These are phyloP conservation scores for Epizoanthus scotinus DNA, from an alignment of 92 coral and sea anemone genomes.

Conservation along the genomic window DNA sequence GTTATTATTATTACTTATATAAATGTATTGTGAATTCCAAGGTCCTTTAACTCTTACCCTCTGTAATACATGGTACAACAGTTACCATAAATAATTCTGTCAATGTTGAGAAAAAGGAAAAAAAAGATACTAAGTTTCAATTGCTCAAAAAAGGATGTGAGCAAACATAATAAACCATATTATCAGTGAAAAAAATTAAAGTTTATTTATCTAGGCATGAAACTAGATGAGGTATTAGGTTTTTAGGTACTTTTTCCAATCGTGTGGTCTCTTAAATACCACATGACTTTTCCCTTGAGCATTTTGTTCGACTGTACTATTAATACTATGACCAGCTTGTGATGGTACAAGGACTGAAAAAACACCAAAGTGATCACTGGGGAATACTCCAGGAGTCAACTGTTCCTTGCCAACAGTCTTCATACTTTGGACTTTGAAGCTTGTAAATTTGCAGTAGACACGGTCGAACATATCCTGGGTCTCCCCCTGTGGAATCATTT, in stretches of 20 bases:
- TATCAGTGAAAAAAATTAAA: too few species aligned
- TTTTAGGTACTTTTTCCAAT: conserved; percentile 53
- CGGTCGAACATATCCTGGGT: conserved; percentile 66
- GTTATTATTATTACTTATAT: too few species aligned
- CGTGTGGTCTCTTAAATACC: conserved; percentile 56
- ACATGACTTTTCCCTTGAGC: background rate
- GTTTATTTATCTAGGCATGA: too few species aligned
- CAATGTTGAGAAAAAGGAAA: too few species aligned
- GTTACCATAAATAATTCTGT: too few species aligned
- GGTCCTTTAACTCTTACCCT: too few species aligned
- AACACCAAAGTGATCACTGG: conserved; percentile 77
- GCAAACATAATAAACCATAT: too few species aligned
- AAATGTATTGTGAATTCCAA: too few species aligned
- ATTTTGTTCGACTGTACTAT: background rate
- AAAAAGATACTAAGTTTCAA: too few species aligned
- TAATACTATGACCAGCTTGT: background rate
- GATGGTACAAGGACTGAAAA: conserved; percentile 43
- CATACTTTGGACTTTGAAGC: conserved; percentile 50
- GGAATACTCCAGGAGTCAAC: conserved; percentile 40
- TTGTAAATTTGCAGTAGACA: conserved; percentile 65
- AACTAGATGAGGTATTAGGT: background rate
- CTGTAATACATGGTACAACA: too few species aligned
- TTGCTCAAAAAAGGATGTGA: too few species aligned
- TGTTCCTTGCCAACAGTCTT: conserved; percentile 43
- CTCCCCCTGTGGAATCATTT: conserved; percentile 41